A percentile compares a stretch with the other conserved stretches of the same genome.
Conservation (phyloP, 2,797 vertebrate species). For the Sebastes iracundus region DNA sequence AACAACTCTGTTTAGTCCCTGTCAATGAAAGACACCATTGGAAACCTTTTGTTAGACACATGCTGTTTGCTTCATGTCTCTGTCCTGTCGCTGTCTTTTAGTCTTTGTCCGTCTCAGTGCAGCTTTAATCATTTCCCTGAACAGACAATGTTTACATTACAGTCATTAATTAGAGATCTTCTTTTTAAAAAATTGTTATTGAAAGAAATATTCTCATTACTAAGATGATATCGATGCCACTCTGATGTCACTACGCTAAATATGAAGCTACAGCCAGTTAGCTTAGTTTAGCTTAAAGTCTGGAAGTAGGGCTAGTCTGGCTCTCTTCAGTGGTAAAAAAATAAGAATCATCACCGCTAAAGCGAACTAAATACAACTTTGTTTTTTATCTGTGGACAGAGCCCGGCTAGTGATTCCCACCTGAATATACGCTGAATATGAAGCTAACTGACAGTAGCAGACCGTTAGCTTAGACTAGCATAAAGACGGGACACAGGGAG, state of each 20-base stretch:
- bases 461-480: background rate
- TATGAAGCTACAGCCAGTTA: background rate
- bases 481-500: background rate
- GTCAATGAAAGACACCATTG: constrained; percentile 8
- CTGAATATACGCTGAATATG: background rate
- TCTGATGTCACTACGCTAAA: background rate
- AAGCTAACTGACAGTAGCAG: background rate
- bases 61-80: background rate
- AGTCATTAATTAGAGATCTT: background rate
- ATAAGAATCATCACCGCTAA: background rate
- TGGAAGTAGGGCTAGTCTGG: background rate
- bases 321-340: background rate
- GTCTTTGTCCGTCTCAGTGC: background rate
- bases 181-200: no score
- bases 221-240: background rate
- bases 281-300: background rate
- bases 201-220: background rate
- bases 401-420: background rate
- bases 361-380: no score
- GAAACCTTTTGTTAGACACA: background rate
- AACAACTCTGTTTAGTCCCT: background rate
- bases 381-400: background rate
- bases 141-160: background rate
- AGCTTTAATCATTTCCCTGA: background rate
- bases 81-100: background rate